Percentiles rank a stretch among this genome's conserved stretches.
phyloP scores from a whole-genome alignment of 2,888 invertebrate species.

The Bellardia bayeri region DNA sequence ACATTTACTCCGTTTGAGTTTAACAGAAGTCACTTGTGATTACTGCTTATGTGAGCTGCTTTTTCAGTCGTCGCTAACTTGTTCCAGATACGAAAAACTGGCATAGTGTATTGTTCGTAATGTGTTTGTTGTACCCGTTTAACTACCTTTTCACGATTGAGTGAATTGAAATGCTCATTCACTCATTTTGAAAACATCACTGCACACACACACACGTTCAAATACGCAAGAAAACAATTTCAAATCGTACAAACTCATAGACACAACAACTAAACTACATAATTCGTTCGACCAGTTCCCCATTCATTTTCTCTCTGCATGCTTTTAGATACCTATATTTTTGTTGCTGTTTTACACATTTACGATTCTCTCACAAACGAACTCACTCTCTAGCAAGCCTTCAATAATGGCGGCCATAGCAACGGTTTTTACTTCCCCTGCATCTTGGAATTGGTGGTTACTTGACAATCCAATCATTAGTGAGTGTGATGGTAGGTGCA shows the following conservation, averaged over 20 bases:
- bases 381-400: not conserved
- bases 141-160: slow-evolving; percentile 73
- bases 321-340: not conserved
- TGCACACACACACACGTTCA: not conserved
- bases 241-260: slow-evolving; percentile 9
- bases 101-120: slow-evolving; percentile 66
- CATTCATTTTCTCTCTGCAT: slow-evolving; percentile 21
- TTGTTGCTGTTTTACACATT: slow-evolving; percentile 9
- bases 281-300: not conserved
- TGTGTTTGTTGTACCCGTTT: slow-evolving; percentile 69
- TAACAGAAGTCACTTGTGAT: slow-evolving; percentile 76
- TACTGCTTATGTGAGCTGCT: slow-evolving; percentile 42
- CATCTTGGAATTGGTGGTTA: not conserved
- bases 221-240: not conserved
- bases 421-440: slow-evolving; percentile 2
- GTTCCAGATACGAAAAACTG: slow-evolving; percentile 66
- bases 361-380: not conserved
- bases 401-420: slow-evolving; percentile 61
- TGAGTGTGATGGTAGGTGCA: not conserved
- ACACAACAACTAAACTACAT: not conserved
- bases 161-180: slow-evolving; percentile 76
- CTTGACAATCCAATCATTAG: too few relatives aligned
- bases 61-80: slow-evolving; percentile 57
- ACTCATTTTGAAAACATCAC: slow-evolving; percentile 75
- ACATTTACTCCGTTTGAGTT: slow-evolving; percentile 81